Conservation (phyloP, 2,797 vertebrate genomes). For the Lacerta viridis region DNA sequence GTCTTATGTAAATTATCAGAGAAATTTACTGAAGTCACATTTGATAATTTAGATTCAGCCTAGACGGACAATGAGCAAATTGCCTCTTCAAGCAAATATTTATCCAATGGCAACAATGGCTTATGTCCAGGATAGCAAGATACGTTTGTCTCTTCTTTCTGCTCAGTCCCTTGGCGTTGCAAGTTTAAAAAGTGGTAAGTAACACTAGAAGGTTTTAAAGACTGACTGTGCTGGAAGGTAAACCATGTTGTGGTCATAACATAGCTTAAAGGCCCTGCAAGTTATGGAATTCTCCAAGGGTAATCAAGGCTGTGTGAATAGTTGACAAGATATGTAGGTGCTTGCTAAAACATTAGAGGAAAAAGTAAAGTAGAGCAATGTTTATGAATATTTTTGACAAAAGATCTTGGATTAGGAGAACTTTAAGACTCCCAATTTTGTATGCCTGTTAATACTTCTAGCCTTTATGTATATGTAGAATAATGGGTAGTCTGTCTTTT, state of each 20-base stretch:
- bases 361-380: neutral
- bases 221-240: neutral
- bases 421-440: neutral
- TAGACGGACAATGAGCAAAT: constrained; percentile 85
- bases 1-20: constrained; percentile 58
- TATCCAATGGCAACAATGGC: constrained; percentile 91
- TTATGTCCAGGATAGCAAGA: constrained; percentile 86
- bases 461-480: neutral
- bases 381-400: neutral
- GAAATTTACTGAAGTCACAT: constrained; percentile 48
- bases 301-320: neutral
- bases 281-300: neutral
- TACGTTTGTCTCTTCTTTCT: constrained; percentile 87
- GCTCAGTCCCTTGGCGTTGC: constrained; percentile 90
- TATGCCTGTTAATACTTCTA: neutral
- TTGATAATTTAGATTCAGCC: constrained; percentile 88
- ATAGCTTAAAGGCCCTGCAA: neutral
- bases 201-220: constrained; percentile 3
- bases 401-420: neutral
- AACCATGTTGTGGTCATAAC: neutral
- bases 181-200: constrained; percentile 86
- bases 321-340: neutral
- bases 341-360: neutral
- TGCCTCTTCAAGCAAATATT: constrained; percentile 94
- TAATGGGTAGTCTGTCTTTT: neutral